phyloP scores from a whole-genome alignment of 2,113 vertebrate species.

The Oreochromis niloticus region DNA sequence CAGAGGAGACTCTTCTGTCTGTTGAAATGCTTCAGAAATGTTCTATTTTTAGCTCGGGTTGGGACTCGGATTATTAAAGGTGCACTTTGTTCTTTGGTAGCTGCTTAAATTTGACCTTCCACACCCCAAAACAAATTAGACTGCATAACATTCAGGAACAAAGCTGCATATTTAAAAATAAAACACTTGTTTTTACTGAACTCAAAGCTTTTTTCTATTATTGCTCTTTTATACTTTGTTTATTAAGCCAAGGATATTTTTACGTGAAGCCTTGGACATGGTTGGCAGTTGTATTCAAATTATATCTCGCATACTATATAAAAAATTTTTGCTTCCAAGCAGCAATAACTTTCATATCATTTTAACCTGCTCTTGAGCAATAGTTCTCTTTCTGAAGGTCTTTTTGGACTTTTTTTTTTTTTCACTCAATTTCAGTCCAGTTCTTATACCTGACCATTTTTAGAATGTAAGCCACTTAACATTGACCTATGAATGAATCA shows the following conservation, averaged over 20 bases:
- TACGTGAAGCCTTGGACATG: background rate
- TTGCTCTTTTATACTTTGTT: background rate
- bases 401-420: background rate
- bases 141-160: background rate
- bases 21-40: background rate
- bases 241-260: background rate
- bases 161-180: background rate
- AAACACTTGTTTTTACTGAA: background rate
- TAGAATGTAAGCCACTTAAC: background rate
- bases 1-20: background rate
- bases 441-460: background rate
- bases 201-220: background rate
- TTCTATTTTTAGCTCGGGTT: background rate
- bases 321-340: rapidly evolving
- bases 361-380: background rate
- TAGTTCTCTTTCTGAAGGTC: background rate
- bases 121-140: background rate
- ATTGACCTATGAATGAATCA: background rate
- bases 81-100: background rate
- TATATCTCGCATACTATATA: background rate
- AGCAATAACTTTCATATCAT: background rate
- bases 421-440: background rate
- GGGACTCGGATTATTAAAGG: background rate
- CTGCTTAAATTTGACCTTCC: background rate
- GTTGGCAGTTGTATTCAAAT: background rate